Evolutionary conservation across 2,888 invertebrate species (phyloP).

Genomic region (Helobdella robusta): DNA sequence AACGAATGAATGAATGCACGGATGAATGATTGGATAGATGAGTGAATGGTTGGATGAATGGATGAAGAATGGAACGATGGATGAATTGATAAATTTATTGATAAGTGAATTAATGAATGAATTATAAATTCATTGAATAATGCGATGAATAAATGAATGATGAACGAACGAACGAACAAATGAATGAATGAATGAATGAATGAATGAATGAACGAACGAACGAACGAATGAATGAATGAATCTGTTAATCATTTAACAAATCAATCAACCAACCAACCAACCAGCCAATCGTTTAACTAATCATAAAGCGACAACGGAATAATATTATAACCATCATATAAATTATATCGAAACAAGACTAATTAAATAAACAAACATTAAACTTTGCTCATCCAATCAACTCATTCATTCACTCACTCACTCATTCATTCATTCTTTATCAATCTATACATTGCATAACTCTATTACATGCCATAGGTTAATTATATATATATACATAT

Average conservation of each 20-base stretch:
- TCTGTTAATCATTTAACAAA: not conserved
- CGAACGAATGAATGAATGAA: slow-evolving; percentile 1
- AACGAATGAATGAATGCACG: not conserved
- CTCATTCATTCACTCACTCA: too few species aligned
- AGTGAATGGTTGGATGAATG: not conserved
- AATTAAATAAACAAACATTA: not conserved
- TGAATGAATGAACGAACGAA: slow-evolving; percentile 4
- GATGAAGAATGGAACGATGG: not conserved
- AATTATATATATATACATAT: slow-evolving; percentile 12
- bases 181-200: slow-evolving; percentile 20
- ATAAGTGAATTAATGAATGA: slow-evolving; percentile 6
- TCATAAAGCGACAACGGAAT: not conserved
- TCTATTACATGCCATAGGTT: too few species aligned
- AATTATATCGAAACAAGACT: not conserved
- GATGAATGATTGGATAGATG: not conserved
- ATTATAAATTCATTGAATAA: not conserved
- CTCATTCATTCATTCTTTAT: too few species aligned
- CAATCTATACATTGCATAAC: too few species aligned
- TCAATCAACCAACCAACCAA: not conserved
- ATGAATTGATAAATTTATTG: not conserved
- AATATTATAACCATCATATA: not conserved
- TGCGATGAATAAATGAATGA: not conserved
- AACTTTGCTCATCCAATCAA: too few species aligned
- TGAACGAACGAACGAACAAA: slow-evolving; percentile 10
- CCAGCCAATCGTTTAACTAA: not conserved